These are phyloP conservation scores for Colostygia pectinataria DNA, from an alignment of 2,888 invertebrate species.

Conservation along the genomic window DNA sequence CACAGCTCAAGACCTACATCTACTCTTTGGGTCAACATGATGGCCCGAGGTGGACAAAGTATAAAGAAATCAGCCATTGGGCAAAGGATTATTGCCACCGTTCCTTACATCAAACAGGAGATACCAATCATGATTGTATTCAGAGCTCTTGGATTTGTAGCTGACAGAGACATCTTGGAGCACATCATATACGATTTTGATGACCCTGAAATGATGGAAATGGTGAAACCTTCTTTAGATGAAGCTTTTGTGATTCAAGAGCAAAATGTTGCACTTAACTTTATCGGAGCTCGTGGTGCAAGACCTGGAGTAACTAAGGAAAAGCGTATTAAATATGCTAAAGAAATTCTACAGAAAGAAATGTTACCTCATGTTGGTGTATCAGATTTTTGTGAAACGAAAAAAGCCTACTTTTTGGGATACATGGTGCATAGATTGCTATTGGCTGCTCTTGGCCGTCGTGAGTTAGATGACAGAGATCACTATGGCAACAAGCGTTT, in stretches of 20 bases:
- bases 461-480: slow-evolving; percentile 99
- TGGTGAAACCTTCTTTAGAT: slow-evolving; percentile 99
- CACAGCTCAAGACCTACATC: slow-evolving; percentile 96
- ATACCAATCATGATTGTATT: slow-evolving; percentile 99
- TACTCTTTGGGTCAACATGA: slow-evolving; percentile 99
- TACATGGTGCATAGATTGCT: slow-evolving; percentile 99
- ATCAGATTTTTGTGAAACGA: slow-evolving; percentile 99
- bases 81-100: slow-evolving; percentile 97
- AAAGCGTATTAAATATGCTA: slow-evolving; percentile 99
- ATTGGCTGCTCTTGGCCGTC: slow-evolving; percentile 95
- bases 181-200: slow-evolving; percentile 99
- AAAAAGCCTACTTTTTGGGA: slow-evolving; percentile 98
- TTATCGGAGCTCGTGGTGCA: slow-evolving; percentile 98
- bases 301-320: slow-evolving; percentile 99
- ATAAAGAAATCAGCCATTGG: slow-evolving; percentile 99
- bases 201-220: slow-evolving; percentile 99
- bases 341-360: slow-evolving; percentile 99
- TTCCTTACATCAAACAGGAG: slow-evolving; percentile 99
- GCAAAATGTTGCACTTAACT: slow-evolving; percentile 98
- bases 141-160: slow-evolving; percentile 99
- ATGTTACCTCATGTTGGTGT: slow-evolving; percentile 99
- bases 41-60: slow-evolving; percentile 99
- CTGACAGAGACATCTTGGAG: slow-evolving; percentile 99
- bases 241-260: slow-evolving; percentile 99
- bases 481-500: slow-evolving; percentile 99